A percentile compares a stretch with the other conserved stretches of the same genome.
Conservation (phyloP, 2,888 invertebrate species). For the Magallana nippona region DNA sequence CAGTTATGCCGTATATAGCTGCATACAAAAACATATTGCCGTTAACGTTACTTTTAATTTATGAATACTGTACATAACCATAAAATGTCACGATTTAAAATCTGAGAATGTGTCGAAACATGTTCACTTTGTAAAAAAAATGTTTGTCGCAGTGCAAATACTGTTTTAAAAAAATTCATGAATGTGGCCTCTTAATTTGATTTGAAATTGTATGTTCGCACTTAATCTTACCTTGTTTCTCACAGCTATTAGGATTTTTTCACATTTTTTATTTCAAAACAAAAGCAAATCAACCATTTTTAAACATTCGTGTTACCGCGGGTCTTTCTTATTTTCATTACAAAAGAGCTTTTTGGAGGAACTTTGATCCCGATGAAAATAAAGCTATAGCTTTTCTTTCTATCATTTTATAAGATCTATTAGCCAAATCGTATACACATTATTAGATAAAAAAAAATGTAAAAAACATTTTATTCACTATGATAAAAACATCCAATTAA, state of each 20-base stretch:
- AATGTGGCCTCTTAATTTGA: neutral
- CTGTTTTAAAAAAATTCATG: too few relatives aligned
- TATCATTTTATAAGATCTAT: too few relatives aligned
- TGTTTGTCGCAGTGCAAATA: too few relatives aligned
- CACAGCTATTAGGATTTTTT: too few relatives aligned
- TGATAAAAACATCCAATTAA: too few relatives aligned
- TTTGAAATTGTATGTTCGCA: neutral
- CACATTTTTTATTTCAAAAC: too few relatives aligned
- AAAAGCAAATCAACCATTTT: conserved; percentile 1
- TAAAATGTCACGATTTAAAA: neutral
- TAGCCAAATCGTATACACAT: too few relatives aligned
- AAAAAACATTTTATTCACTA: too few relatives aligned
- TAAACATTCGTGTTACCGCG: conserved; percentile 28
- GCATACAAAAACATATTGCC: neutral
- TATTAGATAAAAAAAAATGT: too few relatives aligned
- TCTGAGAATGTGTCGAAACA: conserved; percentile 4
- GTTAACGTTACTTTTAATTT: too few relatives aligned
- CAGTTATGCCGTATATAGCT: neutral
- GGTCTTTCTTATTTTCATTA: conserved; percentile 13
- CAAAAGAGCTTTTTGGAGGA: neutral
- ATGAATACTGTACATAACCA: too few relatives aligned
- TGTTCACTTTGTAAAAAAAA: neutral
- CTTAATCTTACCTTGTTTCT: neutral
- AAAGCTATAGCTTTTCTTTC: too few relatives aligned
- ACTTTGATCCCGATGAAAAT: neutral